phyloP scores from a whole-genome alignment of 37 sponge, comb jelly and placozoan genomes.

The Beroe forskalii region DNA sequence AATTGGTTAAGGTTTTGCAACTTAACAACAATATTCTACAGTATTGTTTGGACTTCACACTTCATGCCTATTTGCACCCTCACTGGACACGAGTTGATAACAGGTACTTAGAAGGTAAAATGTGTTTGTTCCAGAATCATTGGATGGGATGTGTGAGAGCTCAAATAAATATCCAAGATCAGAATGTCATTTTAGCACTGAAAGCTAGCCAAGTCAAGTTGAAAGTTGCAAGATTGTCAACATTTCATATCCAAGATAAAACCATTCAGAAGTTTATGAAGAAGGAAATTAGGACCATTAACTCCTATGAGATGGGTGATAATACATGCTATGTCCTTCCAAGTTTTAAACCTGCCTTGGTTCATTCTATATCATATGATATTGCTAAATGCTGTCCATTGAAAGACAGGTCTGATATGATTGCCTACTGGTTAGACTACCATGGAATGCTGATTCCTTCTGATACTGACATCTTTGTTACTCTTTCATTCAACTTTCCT shows the following conservation, averaged over 20 bases:
- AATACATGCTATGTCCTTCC: constrained; percentile 59
- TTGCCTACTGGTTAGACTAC: constrained; percentile 57
- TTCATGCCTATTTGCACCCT: constrained; percentile 26
- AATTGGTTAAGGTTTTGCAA: constrained; percentile 14
- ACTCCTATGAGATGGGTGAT: constrained; percentile 31
- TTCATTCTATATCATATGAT: constrained; percentile 43
- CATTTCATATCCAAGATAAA: background rate
- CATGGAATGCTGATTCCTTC: constrained; percentile 61
- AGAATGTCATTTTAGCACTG: background rate
- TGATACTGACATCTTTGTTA: constrained; percentile 44
- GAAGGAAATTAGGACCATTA: constrained; percentile 1
- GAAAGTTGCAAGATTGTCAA: constrained; percentile 2
- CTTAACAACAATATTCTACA: background rate
- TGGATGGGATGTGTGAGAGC: constrained; percentile 43
- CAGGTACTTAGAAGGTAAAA: constrained; percentile 16
- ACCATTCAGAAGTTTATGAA: background rate
- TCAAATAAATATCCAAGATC: constrained; percentile 1
- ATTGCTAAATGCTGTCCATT: constrained; percentile 11
- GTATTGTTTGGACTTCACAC: constrained; percentile 53
- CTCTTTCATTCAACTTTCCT: constrained; percentile 31
- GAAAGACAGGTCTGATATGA: constrained; percentile 35
- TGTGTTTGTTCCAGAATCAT: constrained; percentile 40
- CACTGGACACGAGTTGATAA: constrained; percentile 42
- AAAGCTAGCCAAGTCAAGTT: constrained; percentile 7
- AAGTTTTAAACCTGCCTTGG: constrained; percentile 57